These are phyloP conservation scores for Polietes domitor DNA, from an alignment of 2,888 invertebrate genomes.

Conservation along the genomic window DNA sequence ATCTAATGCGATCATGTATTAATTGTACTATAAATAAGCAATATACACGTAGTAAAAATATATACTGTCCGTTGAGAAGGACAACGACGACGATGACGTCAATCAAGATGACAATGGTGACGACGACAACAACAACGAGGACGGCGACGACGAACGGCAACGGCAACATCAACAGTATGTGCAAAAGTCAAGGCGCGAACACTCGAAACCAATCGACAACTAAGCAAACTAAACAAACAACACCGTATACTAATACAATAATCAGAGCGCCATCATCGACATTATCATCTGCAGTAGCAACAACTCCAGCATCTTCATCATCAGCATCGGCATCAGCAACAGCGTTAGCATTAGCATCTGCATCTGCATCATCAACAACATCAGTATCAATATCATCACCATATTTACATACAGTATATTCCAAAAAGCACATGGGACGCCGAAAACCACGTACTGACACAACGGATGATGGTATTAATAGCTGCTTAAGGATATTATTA, in stretches of 20 bases:
- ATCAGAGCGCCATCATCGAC: conserved; percentile 22
- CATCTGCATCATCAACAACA: conserved; percentile 36
- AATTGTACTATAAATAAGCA: conserved; percentile 37
- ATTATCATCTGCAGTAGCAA: conserved; percentile 13
- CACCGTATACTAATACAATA: conserved; percentile 29
- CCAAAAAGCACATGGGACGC: conserved; percentile 66
- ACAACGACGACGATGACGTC: neutral
- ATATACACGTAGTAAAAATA: conserved; percentile 34
- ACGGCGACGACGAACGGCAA: neutral
- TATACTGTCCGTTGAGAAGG: conserved; percentile 14
- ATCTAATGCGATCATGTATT: conserved; percentile 39
- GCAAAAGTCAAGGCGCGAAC: conserved; percentile 18
- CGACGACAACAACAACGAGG: neutral
- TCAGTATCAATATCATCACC: conserved; percentile 56
- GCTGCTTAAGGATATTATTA: conserved; percentile 66
- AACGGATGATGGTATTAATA: conserved; percentile 64
- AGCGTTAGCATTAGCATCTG: conserved; percentile 16
- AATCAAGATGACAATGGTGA: neutral
- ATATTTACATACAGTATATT: conserved; percentile 66
- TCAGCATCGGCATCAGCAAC: conserved; percentile 32
- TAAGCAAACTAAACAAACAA: neutral
- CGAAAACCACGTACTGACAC: conserved; percentile 61
- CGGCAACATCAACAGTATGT: neutral
- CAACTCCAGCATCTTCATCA: neutral
- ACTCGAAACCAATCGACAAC: conserved; percentile 2